Evolutionary conservation across 2,113 vertebrate species (phyloP), one percentile per base, ranked within the genome.

Genomic region (Romanogobio albipinnatus): DNA sequence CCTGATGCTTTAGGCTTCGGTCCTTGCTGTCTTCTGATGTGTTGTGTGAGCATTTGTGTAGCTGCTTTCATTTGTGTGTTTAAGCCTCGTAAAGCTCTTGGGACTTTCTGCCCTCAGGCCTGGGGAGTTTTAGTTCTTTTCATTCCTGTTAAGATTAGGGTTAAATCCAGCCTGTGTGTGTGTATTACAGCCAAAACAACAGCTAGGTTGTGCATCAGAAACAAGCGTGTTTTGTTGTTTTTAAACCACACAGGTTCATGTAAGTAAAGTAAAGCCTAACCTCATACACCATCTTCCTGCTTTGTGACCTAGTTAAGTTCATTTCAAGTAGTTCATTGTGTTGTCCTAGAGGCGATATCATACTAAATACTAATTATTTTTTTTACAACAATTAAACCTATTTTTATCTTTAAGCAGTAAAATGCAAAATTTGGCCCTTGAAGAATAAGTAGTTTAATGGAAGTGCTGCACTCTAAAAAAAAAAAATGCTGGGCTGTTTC

Each of bases 131-230:
- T 56, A 4, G 33, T 17, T n/a, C 47, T 82, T 82, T 82, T 8
- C 49, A 82, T 82, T 71, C 33, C 36, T 71, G 29, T n/a, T 58
- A 43, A 43, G 66, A 58, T 82, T 71, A 71, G 29, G 22, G 29
- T 14, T 29, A 81, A 81, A 53, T 33, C 24, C 45, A 14, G 2
- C 9, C 8, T 59, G 26, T 39, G 17, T 49, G 47, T 47, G 45
- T 47, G 45, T 47, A 14, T 59, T 22, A 77, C 5, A 10, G 7
- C 11, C 29, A 17, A 39, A 78, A n/a, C 17, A 7, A 9, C 24
- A 49, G 56, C 33, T 56, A 24, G 56, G 33, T 29, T 64, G 58
- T 49, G 47, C n/a, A 47, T 39, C 47, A 53, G 15, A 81, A 68
- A 68, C 5, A 24, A 47, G 0, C 11, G 47, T 19, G 59, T 45